Evolutionary conservation across 2,888 invertebrate genomes (phyloP).

Genomic region (Cephus rjabovi): DNA sequence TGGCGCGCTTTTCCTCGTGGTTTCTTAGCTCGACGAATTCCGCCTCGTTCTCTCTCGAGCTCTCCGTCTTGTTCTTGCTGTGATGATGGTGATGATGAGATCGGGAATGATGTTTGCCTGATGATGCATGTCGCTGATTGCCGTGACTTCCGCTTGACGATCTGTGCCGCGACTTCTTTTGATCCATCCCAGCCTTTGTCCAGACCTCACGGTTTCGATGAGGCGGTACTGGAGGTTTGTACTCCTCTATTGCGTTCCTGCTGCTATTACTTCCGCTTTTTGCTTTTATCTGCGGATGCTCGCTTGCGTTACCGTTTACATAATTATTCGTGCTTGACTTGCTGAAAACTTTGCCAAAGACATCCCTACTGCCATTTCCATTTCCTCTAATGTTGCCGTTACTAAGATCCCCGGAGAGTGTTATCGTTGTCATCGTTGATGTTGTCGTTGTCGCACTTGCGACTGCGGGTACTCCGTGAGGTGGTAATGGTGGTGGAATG

Average conservation of each 20-base stretch:
- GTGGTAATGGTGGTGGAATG: conserved; percentile 69
- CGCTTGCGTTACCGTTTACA: not conserved
- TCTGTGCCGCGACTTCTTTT: conserved; percentile 62
- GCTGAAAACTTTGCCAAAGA: not conserved
- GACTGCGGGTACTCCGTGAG: conserved; percentile 66
- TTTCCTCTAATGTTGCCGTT: conserved; percentile 9
- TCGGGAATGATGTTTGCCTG: conserved; percentile 31
- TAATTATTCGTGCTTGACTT: not conserved
- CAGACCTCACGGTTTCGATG: conserved; percentile 80
- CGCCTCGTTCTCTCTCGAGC: conserved; percentile 38
- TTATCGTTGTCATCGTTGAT: conserved; percentile 17
- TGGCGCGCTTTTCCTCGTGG: conserved; percentile 49
- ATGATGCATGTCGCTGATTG: conserved; percentile 50
- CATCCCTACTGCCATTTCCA: not conserved
- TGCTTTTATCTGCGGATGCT: not conserved
- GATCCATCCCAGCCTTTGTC: conserved; percentile 63
- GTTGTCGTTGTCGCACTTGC: conserved; percentile 10
- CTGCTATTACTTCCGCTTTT: conserved; percentile 49
- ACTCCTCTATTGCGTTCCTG: conserved; percentile 72
- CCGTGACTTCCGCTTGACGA: conserved; percentile 59
- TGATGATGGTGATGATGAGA: conserved; percentile 32
- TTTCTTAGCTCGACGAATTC: conserved; percentile 58
- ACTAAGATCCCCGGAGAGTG: conserved; percentile 31
- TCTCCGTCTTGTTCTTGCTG: conserved; percentile 43
- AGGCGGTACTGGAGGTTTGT: conserved; percentile 90